These are phyloP conservation scores for Scortum barcoo DNA, from an alignment of 2,113 vertebrate genomes.

Conservation along the genomic window DNA sequence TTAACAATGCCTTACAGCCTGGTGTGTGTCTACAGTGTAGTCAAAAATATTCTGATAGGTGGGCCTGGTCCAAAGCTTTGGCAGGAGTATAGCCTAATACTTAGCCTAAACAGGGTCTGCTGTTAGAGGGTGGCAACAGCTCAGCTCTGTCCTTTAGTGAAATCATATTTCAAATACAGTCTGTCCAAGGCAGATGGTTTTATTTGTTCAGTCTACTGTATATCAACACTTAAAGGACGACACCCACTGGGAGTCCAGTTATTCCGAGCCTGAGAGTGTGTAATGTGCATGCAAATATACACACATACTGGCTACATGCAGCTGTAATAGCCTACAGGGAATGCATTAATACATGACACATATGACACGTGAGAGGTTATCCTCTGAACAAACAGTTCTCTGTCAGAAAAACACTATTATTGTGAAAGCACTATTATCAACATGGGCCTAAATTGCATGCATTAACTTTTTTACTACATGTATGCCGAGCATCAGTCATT, in stretches of 20 bases:
- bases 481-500: constrained; percentile 38
- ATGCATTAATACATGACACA: constrained; percentile 47
- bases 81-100: constrained; percentile 19
- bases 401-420: constrained; percentile 24
- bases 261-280: not conserved
- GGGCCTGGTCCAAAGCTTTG: constrained; percentile 38
- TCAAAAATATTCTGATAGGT: constrained; percentile 61
- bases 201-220: constrained; percentile 37
- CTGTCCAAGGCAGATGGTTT: constrained; percentile 50
- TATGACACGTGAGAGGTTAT: constrained; percentile 45
- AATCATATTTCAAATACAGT: constrained; percentile 44
- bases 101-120: constrained; percentile 12
- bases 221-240: constrained; percentile 11
- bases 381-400: constrained; percentile 40
- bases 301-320: not conserved
- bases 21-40: constrained; percentile 47
- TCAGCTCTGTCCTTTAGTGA: constrained; percentile 26
- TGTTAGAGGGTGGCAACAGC: constrained; percentile 26
- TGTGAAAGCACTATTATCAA: constrained; percentile 57
- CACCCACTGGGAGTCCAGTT: not conserved
- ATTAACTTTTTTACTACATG: constrained; percentile 63
- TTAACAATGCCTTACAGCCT: constrained; percentile 67
- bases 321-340: constrained; percentile 12
- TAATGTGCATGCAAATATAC: constrained; percentile 6
- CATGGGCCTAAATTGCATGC: constrained; percentile 34